These are phyloP conservation scores for Drusus annulatus DNA, from an alignment of 1,140 invertebrate species.

Conservation along the genomic window DNA sequence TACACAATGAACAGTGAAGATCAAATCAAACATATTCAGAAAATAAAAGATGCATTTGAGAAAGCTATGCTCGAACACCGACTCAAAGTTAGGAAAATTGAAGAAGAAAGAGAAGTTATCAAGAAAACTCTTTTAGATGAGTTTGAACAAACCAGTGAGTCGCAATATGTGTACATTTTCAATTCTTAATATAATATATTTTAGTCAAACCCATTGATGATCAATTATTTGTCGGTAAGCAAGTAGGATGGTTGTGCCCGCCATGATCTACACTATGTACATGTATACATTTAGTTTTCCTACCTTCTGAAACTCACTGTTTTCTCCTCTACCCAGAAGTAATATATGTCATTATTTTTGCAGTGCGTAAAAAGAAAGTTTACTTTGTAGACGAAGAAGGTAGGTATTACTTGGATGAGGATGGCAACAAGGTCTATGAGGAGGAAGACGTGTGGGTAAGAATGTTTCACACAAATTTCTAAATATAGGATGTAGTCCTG, in stretches of 20 bases:
- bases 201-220: too few relatives aligned
- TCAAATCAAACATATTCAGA: constrained; percentile 14
- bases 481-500: too few relatives aligned
- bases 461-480: background rate
- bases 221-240: too few relatives aligned
- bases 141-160: constrained; percentile 17
- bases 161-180: too few relatives aligned
- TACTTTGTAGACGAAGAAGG: constrained; percentile 15
- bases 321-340: too few relatives aligned
- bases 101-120: constrained; percentile 22
- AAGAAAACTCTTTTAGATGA: constrained; percentile 33
- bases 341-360: background rate
- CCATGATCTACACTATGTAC: too few relatives aligned
- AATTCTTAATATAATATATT: too few relatives aligned
- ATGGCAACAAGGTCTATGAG: constrained; percentile 19
- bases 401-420: constrained; percentile 7
- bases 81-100: constrained; percentile 20
- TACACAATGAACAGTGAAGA: constrained; percentile 2
- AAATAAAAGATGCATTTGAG: constrained; percentile 11
- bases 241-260: too few relatives aligned
- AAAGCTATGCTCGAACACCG: constrained; percentile 22
- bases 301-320: too few relatives aligned
- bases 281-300: too few relatives aligned
- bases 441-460: constrained; percentile 2
- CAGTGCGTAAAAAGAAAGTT: constrained; percentile 21